Evolutionary conservation across 2,888 invertebrate species (phyloP), one percentile per base, ranked within the genome.

Genomic region (Horisme vitalbata): DNA sequence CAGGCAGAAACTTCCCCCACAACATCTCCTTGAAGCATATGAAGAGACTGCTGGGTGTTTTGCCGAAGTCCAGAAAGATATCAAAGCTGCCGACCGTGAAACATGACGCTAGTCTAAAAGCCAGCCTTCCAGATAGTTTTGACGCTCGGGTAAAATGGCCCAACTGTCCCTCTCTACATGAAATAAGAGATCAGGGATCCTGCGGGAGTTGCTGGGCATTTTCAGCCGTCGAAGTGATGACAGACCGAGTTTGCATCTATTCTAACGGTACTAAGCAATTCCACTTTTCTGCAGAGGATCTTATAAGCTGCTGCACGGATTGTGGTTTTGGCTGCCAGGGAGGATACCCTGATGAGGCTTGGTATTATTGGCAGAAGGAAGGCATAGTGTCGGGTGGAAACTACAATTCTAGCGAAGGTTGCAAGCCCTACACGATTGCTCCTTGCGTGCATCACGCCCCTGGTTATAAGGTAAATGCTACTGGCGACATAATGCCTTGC

Each of bases 181-280:
- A 96, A 83, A 92, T 97, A 45, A 90, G 96, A 57, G 96, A 96
- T 80, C 96, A 97, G 59, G 96, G 95, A 5, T 94, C 95, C n/a
- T 98, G 97, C 75, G 97, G 97, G 15, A 97, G 97, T 23, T 98
- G 98, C 82, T 97, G 97, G 97, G 97, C 97, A 1, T 96, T 97
- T 76, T 97, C 95, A 18, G 96, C 97, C 5, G 96, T 95, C 0
- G 96, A 96, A 79, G 95, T 96, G 1, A 97, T 97, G 94, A 95
- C 96, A 2, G 97, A 97, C 80, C 91, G 97, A 37, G 91, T 93
- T 18, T 97, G 97, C 79, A 96, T 96, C 61, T 94, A 94, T 65
- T 94, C 95, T 0, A 91, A 94, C 26, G 96, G 93, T 11, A 90
- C 91, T 9, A 71, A 89, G 8, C 91, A 95, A 72, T 93, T 94